These are phyloP conservation scores for Calephelis virginiensis DNA, from an alignment of 1,140 invertebrate species.

Conservation along the genomic window DNA sequence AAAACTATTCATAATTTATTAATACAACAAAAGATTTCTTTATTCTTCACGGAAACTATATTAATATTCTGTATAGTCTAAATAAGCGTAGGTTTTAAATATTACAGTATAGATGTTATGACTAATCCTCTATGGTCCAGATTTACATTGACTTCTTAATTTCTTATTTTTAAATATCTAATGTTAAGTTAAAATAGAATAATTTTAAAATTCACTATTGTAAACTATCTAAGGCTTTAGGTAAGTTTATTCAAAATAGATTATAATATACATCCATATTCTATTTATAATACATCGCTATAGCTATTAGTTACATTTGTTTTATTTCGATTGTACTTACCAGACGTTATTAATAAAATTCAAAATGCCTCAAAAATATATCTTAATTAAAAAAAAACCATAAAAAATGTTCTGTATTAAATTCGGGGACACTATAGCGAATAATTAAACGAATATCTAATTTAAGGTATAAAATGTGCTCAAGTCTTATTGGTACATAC, in stretches of 20 bases:
- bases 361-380: slow-evolving; percentile 13
- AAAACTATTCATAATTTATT: slow-evolving; percentile 71
- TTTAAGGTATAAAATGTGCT: slow-evolving; percentile 26
- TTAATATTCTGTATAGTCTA: slow-evolving; percentile 58
- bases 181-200: slow-evolving; percentile 27
- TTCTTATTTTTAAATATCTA: slow-evolving; percentile 52
- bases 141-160: slow-evolving; percentile 48
- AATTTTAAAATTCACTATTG: slow-evolving; percentile 12
- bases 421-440: slow-evolving; percentile 8
- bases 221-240: slow-evolving; percentile 8
- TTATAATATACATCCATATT: slow-evolving; percentile 26
- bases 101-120: slow-evolving; percentile 15
- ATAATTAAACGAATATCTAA: slow-evolving; percentile 4
- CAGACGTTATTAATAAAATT: slow-evolving; percentile 29
- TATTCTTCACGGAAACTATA: slow-evolving; percentile 30
- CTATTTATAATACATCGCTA: slow-evolving; percentile 55
- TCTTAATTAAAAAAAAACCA: slow-evolving; percentile 9
- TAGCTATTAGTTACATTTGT: slow-evolving; percentile 42
- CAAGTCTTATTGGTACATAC: slow-evolving; percentile 6
- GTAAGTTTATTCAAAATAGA: slow-evolving; percentile 9
- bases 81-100: slow-evolving; percentile 28
- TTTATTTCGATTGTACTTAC: slow-evolving; percentile 56
- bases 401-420: slow-evolving; percentile 15
- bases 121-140: slow-evolving; percentile 38
- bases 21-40: slow-evolving; percentile 19